Conservation (phyloP, 53 echinoderm and acorn worm genomes). For the Echinometra lucunter region DNA sequence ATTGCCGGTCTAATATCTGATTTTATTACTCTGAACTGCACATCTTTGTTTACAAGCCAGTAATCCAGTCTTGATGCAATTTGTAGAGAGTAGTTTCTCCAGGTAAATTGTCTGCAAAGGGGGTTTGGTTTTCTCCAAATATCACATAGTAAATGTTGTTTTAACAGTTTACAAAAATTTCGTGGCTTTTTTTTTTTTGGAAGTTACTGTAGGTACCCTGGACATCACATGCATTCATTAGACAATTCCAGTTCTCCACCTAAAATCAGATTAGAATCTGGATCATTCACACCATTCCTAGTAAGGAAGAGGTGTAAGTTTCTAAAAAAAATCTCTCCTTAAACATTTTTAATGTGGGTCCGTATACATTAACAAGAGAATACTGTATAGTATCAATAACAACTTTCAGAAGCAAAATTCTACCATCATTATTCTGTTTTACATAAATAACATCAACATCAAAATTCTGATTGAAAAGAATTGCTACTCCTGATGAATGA, state of each 20-base stretch:
- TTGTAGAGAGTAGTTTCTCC: background rate
- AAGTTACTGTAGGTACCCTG: background rate
- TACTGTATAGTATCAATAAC: background rate
- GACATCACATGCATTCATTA: background rate
- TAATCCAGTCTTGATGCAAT: background rate
- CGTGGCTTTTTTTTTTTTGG: slow-evolving; percentile 13
- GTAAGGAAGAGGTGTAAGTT: background rate
- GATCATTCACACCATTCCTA: background rate
- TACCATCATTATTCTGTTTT: background rate
- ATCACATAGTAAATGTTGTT: slow-evolving; percentile 11
- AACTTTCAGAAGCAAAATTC: background rate
- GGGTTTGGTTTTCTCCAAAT: slow-evolving; percentile 10
- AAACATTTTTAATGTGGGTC: background rate
- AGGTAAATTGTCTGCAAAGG: background rate
- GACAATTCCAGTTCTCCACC: too few relatives aligned
- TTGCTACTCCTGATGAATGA: background rate
- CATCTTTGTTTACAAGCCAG: slow-evolving; percentile 10
- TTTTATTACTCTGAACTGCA: background rate
- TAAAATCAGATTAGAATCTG: too few relatives aligned
- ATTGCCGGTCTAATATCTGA: slow-evolving; percentile 32
- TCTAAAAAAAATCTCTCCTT: background rate
- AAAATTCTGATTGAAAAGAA: background rate
- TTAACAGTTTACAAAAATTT: background rate
- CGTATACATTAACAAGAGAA: slow-evolving; percentile 2
- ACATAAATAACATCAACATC: background rate